Evolutionary conservation across 2,888 invertebrate species (phyloP), one percentile per base, ranked within the genome.

Genomic region (Harpagoxenus sublaevis): DNA sequence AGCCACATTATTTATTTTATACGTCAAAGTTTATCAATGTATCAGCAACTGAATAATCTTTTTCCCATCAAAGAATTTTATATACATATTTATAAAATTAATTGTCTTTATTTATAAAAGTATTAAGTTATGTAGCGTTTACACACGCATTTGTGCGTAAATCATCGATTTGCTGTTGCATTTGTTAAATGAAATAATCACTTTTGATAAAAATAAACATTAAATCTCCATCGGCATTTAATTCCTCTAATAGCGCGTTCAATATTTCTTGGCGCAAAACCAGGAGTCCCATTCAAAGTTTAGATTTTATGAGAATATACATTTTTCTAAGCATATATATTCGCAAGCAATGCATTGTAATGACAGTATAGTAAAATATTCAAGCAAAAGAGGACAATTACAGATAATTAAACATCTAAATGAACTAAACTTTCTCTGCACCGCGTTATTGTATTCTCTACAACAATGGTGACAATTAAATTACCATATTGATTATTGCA

Each of bases 131-230:
- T 12, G 35, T 12, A 31, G 1, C 8, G 5, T 55, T 39, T 55
- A 55, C 10, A 3, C n/a, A 42, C 3, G 15, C 9, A 42, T 28
- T 71, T 28, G 15, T n/a, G 23, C 23, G 18, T 39, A 57, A 55
- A 57, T 55, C 6, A 28, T 68, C 3, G 12, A n/a, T n/a, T 35
- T 35, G 51, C 3, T 28, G 28, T 18, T 28, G 60, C 12, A 45
- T 31, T 74, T 62, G 6, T 23, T 51, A 48, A 75, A 62, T 75
- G 9, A 62, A 75, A 63, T 42, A 6, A 28, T n/a, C 12, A 28
- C 23, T 45, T 73, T 60, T 10, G 28, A 73, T 73, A 60, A 73
- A 57, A n/a, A 57, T 45, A 60, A 60, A 39, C 12, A 3, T 70
- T 35, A 15, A 35, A 48, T 63, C 10, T 48, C 35, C 6, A 6